phyloP scores from a whole-genome alignment of 2,113 vertebrate species.

The Psilopogon haemacephalus region DNA sequence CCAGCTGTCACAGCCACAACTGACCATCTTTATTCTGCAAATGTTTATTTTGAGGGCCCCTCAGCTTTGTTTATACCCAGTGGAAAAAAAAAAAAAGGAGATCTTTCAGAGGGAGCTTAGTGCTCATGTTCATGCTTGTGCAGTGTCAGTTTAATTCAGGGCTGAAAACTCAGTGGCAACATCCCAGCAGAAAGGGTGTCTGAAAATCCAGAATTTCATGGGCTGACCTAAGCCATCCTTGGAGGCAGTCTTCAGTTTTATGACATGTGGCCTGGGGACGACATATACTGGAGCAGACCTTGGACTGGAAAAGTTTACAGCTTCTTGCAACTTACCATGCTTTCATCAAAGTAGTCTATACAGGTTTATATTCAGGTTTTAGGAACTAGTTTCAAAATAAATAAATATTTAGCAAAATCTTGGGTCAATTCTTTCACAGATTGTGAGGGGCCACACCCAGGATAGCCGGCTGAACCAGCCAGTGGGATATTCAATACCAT shows the following conservation, averaged over 20 bases:
- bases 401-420: not conserved
- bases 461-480: no score
- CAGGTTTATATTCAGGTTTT: not conserved
- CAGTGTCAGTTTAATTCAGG: not conserved
- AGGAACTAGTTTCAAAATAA: not conserved
- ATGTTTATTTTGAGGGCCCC: not conserved
- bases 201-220: not conserved
- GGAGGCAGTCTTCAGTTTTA: not conserved
- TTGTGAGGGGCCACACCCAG: no score
- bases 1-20: not conserved
- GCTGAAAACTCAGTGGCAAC: not conserved
- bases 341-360: not conserved
- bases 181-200: not conserved
- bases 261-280: not conserved
- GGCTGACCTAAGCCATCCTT: not conserved
- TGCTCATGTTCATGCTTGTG: not conserved
- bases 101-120: not conserved
- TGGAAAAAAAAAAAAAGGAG: not conserved
- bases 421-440: no score
- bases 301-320: not conserved
- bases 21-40: not conserved
- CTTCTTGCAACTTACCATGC: not conserved
- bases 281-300: not conserved
- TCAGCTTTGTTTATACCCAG: not conserved
- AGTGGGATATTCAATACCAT: no score